Evolutionary conservation across 2,888 invertebrate species (phyloP).

Genomic region (Drosophila affinis): DNA sequence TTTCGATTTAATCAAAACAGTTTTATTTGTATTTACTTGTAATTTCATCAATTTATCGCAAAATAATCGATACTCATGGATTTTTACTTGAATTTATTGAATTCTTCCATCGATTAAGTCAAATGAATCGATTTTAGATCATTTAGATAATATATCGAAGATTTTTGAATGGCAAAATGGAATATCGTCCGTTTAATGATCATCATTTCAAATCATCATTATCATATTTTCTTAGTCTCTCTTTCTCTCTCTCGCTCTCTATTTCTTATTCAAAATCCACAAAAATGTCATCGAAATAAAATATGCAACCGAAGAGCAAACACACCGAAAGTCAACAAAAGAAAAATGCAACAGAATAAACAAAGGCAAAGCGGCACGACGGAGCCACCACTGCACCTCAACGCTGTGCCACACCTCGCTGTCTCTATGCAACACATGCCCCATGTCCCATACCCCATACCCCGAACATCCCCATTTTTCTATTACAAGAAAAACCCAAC

Average conservation of each 20-base stretch:
- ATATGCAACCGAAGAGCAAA: conserved; percentile 28
- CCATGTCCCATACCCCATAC: not conserved
- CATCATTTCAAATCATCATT: too few relatives aligned
- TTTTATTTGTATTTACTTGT: too few relatives aligned
- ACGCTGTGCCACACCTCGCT: conserved; percentile 2
- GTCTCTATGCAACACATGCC: not conserved
- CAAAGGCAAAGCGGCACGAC: conserved; percentile 17
- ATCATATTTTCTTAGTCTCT: not conserved
- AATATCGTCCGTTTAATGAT: too few relatives aligned
- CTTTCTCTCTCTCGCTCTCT: not conserved
- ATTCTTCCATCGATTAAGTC: too few relatives aligned
- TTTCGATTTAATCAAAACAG: too few relatives aligned
- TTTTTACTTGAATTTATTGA: too few relatives aligned
- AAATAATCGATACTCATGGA: too few relatives aligned
- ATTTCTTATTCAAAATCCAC: not conserved
- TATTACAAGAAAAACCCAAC: conserved; percentile 21
- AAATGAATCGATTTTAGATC: too few relatives aligned
- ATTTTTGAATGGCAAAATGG: too few relatives aligned
- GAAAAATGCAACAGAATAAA: conserved; percentile 31
- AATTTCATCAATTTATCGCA: too few relatives aligned
- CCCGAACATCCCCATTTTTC: not conserved
- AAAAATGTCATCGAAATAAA: conserved; percentile 28
- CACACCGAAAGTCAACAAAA: conserved; percentile 11
- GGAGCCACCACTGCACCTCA: not conserved
- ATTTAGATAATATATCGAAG: too few relatives aligned